phyloP scores from a whole-genome alignment of 2,888 invertebrate species.

The Yponomeuta evonymella region DNA sequence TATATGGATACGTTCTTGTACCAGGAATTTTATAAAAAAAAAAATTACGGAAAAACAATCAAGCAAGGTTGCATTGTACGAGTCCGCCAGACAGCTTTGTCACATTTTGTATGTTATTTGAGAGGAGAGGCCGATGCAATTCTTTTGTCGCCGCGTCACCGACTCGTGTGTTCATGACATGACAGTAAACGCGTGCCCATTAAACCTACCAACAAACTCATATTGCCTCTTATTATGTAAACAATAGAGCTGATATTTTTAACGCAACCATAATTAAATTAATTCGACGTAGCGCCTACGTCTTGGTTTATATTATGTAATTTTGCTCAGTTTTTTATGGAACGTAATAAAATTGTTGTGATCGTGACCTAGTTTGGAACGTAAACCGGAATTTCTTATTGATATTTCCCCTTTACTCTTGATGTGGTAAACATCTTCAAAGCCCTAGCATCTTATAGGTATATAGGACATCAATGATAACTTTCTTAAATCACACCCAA shows the following conservation, averaged over 20 bases:
- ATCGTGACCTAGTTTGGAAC: not conserved
- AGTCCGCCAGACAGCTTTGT: not conserved
- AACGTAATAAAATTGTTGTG: not conserved
- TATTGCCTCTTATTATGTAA: not conserved
- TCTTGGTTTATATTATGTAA: not conserved
- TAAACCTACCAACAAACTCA: not conserved
- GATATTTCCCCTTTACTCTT: too few species aligned
- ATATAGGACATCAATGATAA: too few species aligned
- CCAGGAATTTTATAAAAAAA: too few species aligned
- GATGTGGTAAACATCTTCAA: too few species aligned
- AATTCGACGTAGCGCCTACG: not conserved
- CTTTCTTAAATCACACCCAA: too few species aligned
- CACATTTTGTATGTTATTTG: not conserved
- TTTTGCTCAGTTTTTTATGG: not conserved
- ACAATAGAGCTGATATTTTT: not conserved
- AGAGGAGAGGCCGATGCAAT: slow-evolving; percentile 34
- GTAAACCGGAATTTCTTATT: not conserved
- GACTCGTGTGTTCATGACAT: slow-evolving; percentile 4
- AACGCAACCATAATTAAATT: not conserved
- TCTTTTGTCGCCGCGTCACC: slow-evolving; percentile 51
- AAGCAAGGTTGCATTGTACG: not conserved
- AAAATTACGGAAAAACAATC: not conserved
- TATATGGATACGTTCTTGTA: too few species aligned
- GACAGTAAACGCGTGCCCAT: not conserved
- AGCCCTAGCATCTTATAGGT: too few species aligned